These are phyloP conservation scores for Ictalurus punctatus DNA, from an alignment of 2,113 vertebrate genomes.

Conservation along the genomic window DNA sequence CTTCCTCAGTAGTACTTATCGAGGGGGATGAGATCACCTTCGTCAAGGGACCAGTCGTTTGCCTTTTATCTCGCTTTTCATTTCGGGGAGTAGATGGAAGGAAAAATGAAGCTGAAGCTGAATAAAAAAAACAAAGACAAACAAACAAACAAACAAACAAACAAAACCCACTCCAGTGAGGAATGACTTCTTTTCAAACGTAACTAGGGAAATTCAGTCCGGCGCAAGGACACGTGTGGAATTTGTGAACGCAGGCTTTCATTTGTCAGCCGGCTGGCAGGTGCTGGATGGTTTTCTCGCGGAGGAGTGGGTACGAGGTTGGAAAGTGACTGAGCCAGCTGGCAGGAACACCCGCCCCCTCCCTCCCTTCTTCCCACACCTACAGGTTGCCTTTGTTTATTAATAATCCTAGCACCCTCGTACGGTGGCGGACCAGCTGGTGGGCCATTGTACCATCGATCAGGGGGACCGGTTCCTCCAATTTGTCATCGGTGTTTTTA, in stretches of 20 bases:
- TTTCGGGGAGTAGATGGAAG: not conserved
- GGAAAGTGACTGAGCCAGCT: conserved; percentile 59
- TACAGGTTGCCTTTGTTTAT: conserved; percentile 68
- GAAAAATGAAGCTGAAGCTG: not conserved
- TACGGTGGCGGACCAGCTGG: conserved; percentile 43
- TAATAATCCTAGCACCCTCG: conserved; percentile 61
- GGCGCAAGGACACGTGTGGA: conserved; percentile 6
- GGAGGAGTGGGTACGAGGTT: conserved; percentile 34
- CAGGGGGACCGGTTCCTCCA: conserved; percentile 9
- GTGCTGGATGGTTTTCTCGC: conserved; percentile 20
- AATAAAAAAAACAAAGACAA: not conserved
- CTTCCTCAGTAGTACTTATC: conserved; percentile 18
- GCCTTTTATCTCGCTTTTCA: conserved; percentile 1
- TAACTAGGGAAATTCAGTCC: not conserved
- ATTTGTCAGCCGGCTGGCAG: conserved; percentile 37
- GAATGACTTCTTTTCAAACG: not conserved
- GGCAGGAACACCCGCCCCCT: conserved; percentile 45
- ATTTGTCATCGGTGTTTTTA: conserved; percentile 44
- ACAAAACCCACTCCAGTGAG: not conserved
- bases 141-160: not conserved
- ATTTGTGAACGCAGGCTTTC: conserved; percentile 28
- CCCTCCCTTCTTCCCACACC: conserved; percentile 44
- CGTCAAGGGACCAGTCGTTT: conserved; percentile 15
- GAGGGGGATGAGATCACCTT: not conserved
- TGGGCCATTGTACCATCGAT: conserved; percentile 46